A percentile compares a stretch with the other conserved stretches of the same genome.
phyloP scores from a whole-genome alignment of 2,113 vertebrate genomes.

The Pterocles orientalis region DNA sequence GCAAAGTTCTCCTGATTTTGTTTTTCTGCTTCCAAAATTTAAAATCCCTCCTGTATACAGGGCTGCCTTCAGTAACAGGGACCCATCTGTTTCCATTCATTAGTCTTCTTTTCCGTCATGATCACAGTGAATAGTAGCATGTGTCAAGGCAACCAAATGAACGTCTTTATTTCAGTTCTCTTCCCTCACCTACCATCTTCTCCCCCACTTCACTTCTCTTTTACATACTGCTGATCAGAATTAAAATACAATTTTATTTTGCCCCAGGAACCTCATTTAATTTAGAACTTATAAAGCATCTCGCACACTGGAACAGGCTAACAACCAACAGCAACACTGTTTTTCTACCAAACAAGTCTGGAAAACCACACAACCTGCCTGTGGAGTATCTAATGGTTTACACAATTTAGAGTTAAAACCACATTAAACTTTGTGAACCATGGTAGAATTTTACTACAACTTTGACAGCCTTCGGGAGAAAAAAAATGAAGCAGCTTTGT shows the following conservation, averaged over 20 bases:
- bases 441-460: not conserved
- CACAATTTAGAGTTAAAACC: not conserved
- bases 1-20: not conserved
- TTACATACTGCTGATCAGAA: not conserved
- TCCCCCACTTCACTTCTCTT: not conserved
- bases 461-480: not conserved
- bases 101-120: not conserved
- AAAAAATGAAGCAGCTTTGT: not conserved
- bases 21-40: not conserved
- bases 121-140: not conserved
- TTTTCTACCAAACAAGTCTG: not conserved
- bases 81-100: not conserved
- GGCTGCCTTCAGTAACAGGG: not conserved
- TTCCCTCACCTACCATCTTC: not conserved
- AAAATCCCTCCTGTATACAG: not conserved
- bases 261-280: not conserved
- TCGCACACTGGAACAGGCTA: not conserved
- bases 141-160: not conserved
- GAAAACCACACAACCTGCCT: not conserved
- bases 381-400: not conserved
- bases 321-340: not conserved
- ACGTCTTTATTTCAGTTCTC: not conserved
- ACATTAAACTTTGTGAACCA: not conserved
- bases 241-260: not conserved
- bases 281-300: not conserved